Evolutionary conservation across 2,888 invertebrate genomes (phyloP).

Genomic region (Parnassius smintheus): DNA sequence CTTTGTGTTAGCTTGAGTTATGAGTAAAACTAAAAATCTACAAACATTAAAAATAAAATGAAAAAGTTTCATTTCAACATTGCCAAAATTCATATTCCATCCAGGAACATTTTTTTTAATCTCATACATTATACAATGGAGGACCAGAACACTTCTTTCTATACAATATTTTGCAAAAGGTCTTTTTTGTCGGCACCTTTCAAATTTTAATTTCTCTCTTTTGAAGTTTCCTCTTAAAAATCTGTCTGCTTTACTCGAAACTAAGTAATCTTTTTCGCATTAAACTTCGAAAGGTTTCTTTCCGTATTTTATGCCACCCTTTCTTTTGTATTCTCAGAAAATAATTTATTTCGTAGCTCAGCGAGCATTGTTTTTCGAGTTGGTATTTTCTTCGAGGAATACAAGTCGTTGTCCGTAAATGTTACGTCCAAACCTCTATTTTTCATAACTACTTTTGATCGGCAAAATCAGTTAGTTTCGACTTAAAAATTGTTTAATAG

Average conservation of each 20-base stretch:
- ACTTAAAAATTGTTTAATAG: too few relatives aligned
- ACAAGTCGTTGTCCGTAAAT: conserved; percentile 19
- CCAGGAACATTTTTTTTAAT: conserved; percentile 7
- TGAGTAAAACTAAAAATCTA: too few relatives aligned
- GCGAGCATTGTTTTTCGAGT: conserved; percentile 36
- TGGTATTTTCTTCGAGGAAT: conserved; percentile 37
- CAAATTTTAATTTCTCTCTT: conserved; percentile 18
- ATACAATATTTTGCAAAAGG: conserved; percentile 10
- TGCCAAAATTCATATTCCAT: not conserved
- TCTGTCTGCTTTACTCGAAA: conserved; percentile 25
- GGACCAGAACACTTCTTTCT: conserved; percentile 11
- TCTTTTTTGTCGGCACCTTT: conserved; percentile 1
- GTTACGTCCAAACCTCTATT: not conserved
- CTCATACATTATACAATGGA: conserved; percentile 9
- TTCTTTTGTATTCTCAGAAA: conserved; percentile 31
- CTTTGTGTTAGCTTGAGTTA: too few relatives aligned
- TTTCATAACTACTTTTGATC: too few relatives aligned
- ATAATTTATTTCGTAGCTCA: conserved; percentile 34
- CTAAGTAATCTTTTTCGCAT: conserved; percentile 30
- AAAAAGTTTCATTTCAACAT: too few relatives aligned
- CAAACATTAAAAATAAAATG: too few relatives aligned
- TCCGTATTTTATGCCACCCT: conserved; percentile 28
- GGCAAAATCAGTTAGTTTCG: too few relatives aligned
- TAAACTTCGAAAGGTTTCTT: conserved; percentile 31
- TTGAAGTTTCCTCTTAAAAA: conserved; percentile 15